These are phyloP conservation scores for Agriopis marginaria DNA, from an alignment of 2,888 invertebrate genomes.

Conservation along the genomic window DNA sequence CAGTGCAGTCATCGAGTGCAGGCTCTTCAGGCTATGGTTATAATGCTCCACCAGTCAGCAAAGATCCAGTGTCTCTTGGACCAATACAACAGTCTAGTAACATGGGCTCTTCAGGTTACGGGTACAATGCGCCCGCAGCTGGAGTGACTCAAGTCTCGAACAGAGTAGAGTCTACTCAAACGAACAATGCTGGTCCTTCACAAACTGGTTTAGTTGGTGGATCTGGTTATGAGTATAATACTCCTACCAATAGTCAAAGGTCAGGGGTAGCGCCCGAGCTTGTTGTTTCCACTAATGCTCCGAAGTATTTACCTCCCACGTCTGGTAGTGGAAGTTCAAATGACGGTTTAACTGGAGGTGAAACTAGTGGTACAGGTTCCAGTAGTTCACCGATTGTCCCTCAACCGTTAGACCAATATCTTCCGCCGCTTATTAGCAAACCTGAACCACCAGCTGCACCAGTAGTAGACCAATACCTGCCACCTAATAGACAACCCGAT, in stretches of 20 bases:
- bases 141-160: conserved; percentile 23
- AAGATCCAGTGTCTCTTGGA: not conserved
- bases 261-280: conserved; percentile 32
- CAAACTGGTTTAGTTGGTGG: conserved; percentile 31
- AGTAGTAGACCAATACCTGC: conserved; percentile 55
- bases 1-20: conserved; percentile 23
- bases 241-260: conserved; percentile 21
- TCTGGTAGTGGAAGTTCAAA: conserved; percentile 34
- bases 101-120: conserved; percentile 8
- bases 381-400: conserved; percentile 16
- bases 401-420: conserved; percentile 28
- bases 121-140: conserved; percentile 9
- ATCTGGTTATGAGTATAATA: conserved; percentile 42
- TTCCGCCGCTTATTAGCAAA: conserved; percentile 36
- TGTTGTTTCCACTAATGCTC: conserved; percentile 68
- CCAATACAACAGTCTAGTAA: conserved; percentile 6
- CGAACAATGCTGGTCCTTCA: conserved; percentile 28
- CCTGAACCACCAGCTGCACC: not conserved
- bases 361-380: conserved; percentile 12
- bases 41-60: conserved; percentile 37
- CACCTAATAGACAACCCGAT: conserved; percentile 48
- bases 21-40: conserved; percentile 52
- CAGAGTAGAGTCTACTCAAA: conserved; percentile 23
- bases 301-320: conserved; percentile 71
- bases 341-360: conserved; percentile 7